These are phyloP conservation scores for Cinclus cinclus DNA, from an alignment of 2,113 vertebrate genomes.

Conservation along the genomic window DNA sequence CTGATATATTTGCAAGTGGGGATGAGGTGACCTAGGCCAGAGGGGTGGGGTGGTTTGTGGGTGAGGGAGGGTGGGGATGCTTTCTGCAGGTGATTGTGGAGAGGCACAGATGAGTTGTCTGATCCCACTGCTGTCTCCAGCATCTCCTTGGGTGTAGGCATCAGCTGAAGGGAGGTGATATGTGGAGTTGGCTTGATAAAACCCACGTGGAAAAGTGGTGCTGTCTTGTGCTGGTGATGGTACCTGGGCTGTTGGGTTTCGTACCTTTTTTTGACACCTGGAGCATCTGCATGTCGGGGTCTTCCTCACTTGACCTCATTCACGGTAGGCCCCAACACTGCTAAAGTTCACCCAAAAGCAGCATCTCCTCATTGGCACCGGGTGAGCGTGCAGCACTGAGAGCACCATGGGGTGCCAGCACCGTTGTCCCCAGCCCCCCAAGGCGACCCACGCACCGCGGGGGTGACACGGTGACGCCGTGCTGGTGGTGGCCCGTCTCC, in stretches of 20 bases:
- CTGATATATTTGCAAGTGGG: neutral
- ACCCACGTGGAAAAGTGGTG: neutral
- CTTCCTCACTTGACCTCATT: neutral
- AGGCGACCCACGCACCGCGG: fast-evolving
- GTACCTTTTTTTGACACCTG: neutral
- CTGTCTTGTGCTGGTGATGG: neutral
- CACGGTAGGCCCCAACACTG: neutral
- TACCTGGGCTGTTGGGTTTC: neutral
- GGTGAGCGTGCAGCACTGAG: neutral
- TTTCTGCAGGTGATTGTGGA: neutral
- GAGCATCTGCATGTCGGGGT: fast-evolving
- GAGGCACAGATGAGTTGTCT: fast-evolving
- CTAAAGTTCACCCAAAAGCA: neutral
- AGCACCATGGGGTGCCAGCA: neutral
- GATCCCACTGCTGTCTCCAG: neutral
- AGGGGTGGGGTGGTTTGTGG: neutral
- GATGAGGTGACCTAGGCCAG: neutral
- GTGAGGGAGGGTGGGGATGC: neutral
- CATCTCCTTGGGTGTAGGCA: neutral
- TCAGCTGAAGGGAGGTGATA: neutral
- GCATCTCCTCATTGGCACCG: neutral
- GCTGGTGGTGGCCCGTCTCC: neutral
- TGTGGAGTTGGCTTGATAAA: neutral
- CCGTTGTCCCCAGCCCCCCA: fast-evolving
- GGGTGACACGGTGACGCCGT: neutral